phyloP scores from a whole-genome alignment of 2,888 invertebrate genomes.

The Pyrgus malvae region DNA sequence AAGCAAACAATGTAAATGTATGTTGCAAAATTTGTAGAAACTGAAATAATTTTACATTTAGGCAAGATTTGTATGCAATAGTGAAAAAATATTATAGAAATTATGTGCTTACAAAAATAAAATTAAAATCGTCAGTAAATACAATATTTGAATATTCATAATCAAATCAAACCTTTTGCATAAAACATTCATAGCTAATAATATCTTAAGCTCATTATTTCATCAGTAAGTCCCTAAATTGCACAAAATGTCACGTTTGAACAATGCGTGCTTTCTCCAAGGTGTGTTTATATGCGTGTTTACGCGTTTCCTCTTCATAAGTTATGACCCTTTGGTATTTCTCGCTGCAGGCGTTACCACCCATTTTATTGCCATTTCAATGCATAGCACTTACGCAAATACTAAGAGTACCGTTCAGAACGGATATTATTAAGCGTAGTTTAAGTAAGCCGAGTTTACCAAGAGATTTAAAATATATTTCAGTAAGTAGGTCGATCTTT shows the following conservation, averaged over 20 bases:
- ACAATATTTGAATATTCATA: not conserved
- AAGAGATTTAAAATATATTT: too few species aligned
- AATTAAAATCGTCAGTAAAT: not conserved
- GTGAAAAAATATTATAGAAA: too few species aligned
- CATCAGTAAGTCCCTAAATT: constrained; percentile 13
- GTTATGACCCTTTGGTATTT: constrained; percentile 12
- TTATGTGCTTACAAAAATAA: too few species aligned
- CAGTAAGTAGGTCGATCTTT: too few species aligned
- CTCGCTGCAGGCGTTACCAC: not conserved
- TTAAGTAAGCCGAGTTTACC: too few species aligned
- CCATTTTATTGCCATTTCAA: constrained; percentile 2
- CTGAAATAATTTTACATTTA: too few species aligned
- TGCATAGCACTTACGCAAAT: not conserved
- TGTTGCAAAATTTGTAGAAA: too few species aligned
- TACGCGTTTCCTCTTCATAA: not conserved
- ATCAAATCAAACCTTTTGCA: not conserved
- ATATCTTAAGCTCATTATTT: not conserved
- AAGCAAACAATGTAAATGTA: too few species aligned
- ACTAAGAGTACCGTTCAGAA: too few species aligned
- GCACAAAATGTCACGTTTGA: constrained; percentile 29
- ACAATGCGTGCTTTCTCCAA: constrained; percentile 33
- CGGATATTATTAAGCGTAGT: too few species aligned
- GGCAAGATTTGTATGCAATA: too few species aligned
- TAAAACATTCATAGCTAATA: not conserved
- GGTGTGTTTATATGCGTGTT: constrained; percentile 25